Evolutionary conservation across 1,140 invertebrate genomes (phyloP), one percentile per base, ranked within the genome.

Genomic region (Drosophila melanica): DNA sequence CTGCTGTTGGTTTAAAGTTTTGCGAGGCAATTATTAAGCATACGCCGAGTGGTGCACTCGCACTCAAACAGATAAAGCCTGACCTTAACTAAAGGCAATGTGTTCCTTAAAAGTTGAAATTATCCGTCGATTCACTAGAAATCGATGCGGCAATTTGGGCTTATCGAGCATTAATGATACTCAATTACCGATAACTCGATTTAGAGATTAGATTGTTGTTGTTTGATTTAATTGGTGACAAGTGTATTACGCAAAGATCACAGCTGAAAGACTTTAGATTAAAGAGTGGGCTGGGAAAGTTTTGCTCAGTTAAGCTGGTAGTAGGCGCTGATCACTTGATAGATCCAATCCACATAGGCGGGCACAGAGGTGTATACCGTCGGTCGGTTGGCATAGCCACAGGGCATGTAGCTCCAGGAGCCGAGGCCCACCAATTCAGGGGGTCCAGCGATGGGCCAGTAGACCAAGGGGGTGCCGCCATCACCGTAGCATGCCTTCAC

Each of bases 371-470:
- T 95, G 79, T 95, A 97, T 0, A 96, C 95, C 0, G 95, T 95
- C 0, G 96, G 96, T 0, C 94, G 93, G 5, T 93, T 93, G 66
- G 90, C 92, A 33, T 92, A 92, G 3, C 95, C 95, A 70, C 96
- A 96, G 51, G 96, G 96, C 44, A 94, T 92, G 20, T 95, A 92
- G n/a, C 95, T 96, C 95, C 95, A 97, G 0, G 96, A 96, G 0
- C 96, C 95, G 2, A 96, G 92, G 1, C 95, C 96, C 48, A 96
- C 81, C 20, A 91, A 57, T n/a, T 90, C 80, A 6, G 77, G 65
- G 2, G 79, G 66, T 27, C 89, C 81, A 7, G 48, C 20, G 66
- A 86, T 69, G 45, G 81, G 71, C 92, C 90, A 77, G 93, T 92
- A 81, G 33, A 94, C 92, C 6, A 95, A 81, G 2, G 95, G 95